phyloP scores from a whole-genome alignment of 2,113 vertebrate species.

The Erinaceus europaeus region DNA sequence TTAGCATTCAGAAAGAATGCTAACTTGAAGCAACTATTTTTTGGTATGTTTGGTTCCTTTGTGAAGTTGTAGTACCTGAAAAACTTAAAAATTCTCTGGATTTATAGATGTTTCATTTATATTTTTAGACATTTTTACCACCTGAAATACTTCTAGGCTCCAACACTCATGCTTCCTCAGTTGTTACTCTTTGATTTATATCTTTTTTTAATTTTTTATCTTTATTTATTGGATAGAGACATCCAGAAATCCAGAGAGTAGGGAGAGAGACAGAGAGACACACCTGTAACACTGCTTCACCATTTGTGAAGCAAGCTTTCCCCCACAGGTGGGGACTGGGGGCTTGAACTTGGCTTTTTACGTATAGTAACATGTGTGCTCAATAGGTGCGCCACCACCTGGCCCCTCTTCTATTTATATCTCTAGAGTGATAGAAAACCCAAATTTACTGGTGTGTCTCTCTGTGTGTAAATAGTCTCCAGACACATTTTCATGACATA shows the following conservation, averaged over 20 bases:
- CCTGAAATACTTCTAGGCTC: conserved; percentile 18
- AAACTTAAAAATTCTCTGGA: conserved; percentile 3
- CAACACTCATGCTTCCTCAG: conserved; percentile 4
- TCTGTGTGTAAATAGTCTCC: conserved; percentile 22
- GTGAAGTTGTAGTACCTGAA: conserved; percentile 27
- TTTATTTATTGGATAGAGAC: no score
- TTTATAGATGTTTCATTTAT: no score
- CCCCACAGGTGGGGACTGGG: no score
- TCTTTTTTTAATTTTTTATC: no score
- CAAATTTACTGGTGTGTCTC: conserved; percentile 20
- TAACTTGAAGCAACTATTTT: conserved; percentile 37
- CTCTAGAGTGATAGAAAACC: conserved; percentile 29
- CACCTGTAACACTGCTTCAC: no score
- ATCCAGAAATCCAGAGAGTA: no score
- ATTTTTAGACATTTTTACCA: conserved; percentile 20
- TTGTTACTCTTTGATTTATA: background rate
- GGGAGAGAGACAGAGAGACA: no score
- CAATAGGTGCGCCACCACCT: no score
- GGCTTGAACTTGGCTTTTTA: no score
- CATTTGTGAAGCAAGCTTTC: no score
- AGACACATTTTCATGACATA: background rate
- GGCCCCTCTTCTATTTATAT: background rate
- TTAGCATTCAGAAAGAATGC: conserved; percentile 37
- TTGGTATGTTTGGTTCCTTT: conserved; percentile 36
- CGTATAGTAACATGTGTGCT: no score